These are phyloP conservation scores for Hipposideros armiger DNA, from an alignment of 2,113 vertebrate species.

Conservation along the genomic window DNA sequence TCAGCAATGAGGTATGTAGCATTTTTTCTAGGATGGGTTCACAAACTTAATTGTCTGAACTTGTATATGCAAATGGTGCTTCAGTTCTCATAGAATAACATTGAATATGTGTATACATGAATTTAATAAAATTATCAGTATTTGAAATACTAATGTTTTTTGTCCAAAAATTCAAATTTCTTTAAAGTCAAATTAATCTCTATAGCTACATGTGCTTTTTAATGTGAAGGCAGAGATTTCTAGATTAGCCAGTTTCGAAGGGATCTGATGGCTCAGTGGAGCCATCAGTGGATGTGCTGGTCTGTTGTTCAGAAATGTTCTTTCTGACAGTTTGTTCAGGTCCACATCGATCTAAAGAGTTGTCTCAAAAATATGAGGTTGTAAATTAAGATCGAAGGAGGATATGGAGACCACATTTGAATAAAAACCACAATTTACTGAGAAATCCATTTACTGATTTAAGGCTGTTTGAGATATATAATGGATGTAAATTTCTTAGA, in stretches of 20 bases:
- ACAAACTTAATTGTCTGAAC: too few relatives aligned
- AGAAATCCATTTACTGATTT: not conserved
- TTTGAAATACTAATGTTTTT: not conserved
- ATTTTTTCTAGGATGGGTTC: too few relatives aligned
- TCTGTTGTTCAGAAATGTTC: not conserved
- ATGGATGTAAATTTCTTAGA: not conserved
- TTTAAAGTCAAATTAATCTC: not conserved
- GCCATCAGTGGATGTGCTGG: not conserved
- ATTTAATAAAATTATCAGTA: not conserved
- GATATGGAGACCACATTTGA: not conserved
- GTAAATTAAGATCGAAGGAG: not conserved
- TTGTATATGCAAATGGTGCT: not conserved
- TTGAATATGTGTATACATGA: not conserved
- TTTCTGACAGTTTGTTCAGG: not conserved
- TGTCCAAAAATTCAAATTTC: not conserved
- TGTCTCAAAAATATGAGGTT: not conserved
- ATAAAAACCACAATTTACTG: constrained; percentile 4
- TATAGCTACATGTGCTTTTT: not conserved
- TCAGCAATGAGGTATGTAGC: too few relatives aligned
- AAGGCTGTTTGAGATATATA: not conserved
- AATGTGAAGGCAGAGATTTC: not conserved
- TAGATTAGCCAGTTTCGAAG: not conserved
- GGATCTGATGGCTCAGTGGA: not conserved
- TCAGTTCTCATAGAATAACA: not conserved
- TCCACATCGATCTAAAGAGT: not conserved